These are phyloP conservation scores for Nycticorax nycticorax DNA, from an alignment of 2,113 vertebrate genomes.

Conservation along the genomic window DNA sequence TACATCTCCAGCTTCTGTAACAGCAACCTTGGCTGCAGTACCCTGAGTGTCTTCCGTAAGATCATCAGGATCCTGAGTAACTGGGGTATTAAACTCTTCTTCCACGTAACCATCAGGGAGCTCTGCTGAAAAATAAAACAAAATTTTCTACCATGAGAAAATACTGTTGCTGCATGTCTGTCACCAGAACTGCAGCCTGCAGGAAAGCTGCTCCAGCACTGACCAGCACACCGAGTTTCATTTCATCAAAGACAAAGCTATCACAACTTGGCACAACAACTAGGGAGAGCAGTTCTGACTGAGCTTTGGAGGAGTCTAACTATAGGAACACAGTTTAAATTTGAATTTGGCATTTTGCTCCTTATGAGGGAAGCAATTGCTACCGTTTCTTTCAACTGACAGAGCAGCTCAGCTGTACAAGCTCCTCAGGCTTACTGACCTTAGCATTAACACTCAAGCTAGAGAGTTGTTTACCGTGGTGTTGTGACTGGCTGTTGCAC, in stretches of 20 bases:
- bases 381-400: not conserved
- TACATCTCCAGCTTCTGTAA: not conserved
- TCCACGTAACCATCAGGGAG: not conserved
- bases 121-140: slow-evolving; percentile 13
- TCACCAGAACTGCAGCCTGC: not conserved
- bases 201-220: not conserved
- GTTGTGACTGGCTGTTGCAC: slow-evolving; percentile 63
- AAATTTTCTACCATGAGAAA: not conserved
- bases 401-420: not conserved
- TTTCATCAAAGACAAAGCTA: not conserved
- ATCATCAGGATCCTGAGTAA: not conserved
- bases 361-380: not conserved
- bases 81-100: not conserved
- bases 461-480: slow-evolving; percentile 36
- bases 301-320: not conserved
- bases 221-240: not conserved
- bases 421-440: not conserved
- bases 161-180: not conserved
- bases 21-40: not conserved
- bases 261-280: not conserved
- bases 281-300: not conserved
- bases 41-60: not conserved
- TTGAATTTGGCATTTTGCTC: not conserved
- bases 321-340: not conserved
- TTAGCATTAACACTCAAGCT: fast-evolving